phyloP scores from a whole-genome alignment of 2,113 vertebrate genomes.

The Geothlypis trichas region DNA sequence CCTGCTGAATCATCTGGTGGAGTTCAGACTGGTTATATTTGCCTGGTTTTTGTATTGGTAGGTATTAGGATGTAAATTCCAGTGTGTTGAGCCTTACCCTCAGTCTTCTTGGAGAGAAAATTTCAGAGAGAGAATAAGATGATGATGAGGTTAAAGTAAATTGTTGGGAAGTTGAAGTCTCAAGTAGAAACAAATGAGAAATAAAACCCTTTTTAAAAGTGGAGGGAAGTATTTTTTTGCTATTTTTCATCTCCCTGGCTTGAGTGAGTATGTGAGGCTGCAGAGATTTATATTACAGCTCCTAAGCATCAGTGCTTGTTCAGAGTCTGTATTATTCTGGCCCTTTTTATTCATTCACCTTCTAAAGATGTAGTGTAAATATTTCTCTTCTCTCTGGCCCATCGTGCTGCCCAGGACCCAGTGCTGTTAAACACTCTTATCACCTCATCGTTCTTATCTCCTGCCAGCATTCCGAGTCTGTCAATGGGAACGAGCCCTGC shows the following conservation, averaged over 20 bases:
- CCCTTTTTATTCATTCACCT: conserved; percentile 47
- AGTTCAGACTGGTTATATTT: background rate
- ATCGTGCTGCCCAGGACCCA: background rate
- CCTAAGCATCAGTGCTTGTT: conserved; percentile 15
- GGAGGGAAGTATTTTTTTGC: conserved; percentile 50
- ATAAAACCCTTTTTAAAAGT: conserved; percentile 54
- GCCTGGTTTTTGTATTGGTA: background rate
- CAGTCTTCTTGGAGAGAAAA: background rate
- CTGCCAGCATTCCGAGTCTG: background rate
- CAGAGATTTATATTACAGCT: conserved; percentile 58
- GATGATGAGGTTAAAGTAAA: conserved; percentile 44
- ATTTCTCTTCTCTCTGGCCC: conserved; percentile 47
- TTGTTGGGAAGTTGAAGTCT: conserved; percentile 24
- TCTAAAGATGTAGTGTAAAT: conserved; percentile 58
- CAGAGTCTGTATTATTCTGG: conserved; percentile 35
- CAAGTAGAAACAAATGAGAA: conserved; percentile 60
- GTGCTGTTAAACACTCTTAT: conserved; percentile 47
- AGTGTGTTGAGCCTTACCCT: background rate
- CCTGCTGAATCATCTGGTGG: background rate
- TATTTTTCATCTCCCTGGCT: conserved; percentile 63
- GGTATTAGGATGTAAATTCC: background rate
- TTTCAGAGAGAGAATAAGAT: background rate
- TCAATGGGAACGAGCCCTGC: background rate
- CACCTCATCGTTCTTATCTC: conserved; percentile 49
- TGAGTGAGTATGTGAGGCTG: conserved; percentile 30